Evolutionary conservation across 2,113 vertebrate species (phyloP), one percentile per base, ranked within the genome.

Genomic region (Syngnathus scovelli): DNA sequence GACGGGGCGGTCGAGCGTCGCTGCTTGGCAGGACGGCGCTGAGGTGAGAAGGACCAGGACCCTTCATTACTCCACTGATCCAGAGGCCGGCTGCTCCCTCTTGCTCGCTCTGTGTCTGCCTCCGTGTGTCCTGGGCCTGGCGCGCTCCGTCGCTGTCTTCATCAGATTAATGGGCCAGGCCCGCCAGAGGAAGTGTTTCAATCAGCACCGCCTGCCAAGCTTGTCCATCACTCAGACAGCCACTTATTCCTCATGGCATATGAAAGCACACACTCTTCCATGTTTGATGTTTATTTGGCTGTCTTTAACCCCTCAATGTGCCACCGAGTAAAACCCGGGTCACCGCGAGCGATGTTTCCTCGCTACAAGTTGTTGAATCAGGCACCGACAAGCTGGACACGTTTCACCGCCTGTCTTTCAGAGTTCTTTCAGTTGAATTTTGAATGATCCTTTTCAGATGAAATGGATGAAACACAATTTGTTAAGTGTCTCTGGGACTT

Each of bases 131-230:
- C 27, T 68, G 64, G 55, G 56, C 61, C 70, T 67, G 66, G 12
- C 69, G 10, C 74, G 81, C 85, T 85, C 74, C 79, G 76, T 85
- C 74, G 83, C 80, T 83, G 80, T 86, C 86, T 85, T 85, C 74
- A 83, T 88, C 85, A 89, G 87, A 91, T 92, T 92, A 89, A 92
- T 91, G 85, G 86, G 77, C 87, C 79, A 72, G 88, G 81, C 87
- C 82, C 82, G 77, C 90, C 86, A 89, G 81, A 88, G 90, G 90
- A 90, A 92, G 87, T 90, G 87, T 90, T 90, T 92, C 89, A 90
- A 89, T 92, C 89, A 90, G 85, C 85, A 72, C 73, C 61, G 86
- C 78, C 88, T 90, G 87, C 89, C 89, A 89, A 88, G 87, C 84
- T 75, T 91, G 90, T 90, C 89, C 84, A 88, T 90, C 90, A 91